A percentile compares a stretch with the other conserved stretches of the same genome.
phyloP scores from a whole-genome alignment of 2,888 invertebrate species.

The Sipha maydis region DNA sequence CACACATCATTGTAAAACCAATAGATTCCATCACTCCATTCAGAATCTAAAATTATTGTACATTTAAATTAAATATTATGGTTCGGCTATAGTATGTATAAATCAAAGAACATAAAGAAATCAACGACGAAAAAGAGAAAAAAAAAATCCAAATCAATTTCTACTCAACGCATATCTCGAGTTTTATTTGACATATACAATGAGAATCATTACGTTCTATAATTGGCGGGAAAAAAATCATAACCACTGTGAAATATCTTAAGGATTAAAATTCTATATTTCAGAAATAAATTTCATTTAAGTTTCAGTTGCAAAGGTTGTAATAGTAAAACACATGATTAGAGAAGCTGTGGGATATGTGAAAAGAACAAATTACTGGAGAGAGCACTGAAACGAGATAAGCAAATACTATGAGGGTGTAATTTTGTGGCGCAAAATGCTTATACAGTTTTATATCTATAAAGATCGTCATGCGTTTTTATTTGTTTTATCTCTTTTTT shows the following conservation, averaged over 20 bases:
- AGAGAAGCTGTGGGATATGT: background rate
- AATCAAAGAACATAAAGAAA: background rate
- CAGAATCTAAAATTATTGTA: background rate
- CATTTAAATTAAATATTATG: background rate
- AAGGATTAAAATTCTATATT: background rate
- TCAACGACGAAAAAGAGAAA: too few species aligned
- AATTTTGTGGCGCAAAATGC: background rate
- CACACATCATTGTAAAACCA: too few species aligned
- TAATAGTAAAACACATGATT: background rate
- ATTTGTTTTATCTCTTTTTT: background rate
- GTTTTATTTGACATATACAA: background rate
- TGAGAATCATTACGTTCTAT: background rate
- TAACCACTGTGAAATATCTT: background rate
- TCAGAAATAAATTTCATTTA: background rate
- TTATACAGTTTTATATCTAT: background rate
- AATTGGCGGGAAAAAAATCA: background rate
- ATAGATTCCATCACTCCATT: too few species aligned
- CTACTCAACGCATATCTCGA: background rate
- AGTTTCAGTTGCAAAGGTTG: too few species aligned
- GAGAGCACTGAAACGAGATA: background rate
- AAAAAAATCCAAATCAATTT: too few species aligned
- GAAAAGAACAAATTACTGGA: background rate
- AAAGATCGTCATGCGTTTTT: background rate
- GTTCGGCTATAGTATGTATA: too few species aligned
- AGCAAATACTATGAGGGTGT: slow-evolving; percentile 8